These are phyloP conservation scores for Drosophila affinis DNA, from an alignment of 2,888 invertebrate species.

Conservation along the genomic window DNA sequence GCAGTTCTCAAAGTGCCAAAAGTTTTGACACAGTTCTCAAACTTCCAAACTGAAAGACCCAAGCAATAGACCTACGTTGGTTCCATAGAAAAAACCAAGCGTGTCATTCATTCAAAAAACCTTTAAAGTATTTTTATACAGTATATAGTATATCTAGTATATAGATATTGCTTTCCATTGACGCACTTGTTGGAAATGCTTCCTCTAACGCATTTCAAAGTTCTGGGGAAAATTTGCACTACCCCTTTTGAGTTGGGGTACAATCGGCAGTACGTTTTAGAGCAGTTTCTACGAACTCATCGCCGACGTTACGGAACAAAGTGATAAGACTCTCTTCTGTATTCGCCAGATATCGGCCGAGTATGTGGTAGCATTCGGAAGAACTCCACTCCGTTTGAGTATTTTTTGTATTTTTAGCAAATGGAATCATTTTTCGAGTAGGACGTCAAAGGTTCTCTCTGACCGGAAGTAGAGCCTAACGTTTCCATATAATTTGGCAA, in stretches of 20 bases:
- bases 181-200: neutral
- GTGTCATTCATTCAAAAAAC: neutral
- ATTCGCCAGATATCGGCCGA: neutral
- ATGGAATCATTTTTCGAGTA: neutral
- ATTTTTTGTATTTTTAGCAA: conserved; percentile 13
- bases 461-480: conserved; percentile 25
- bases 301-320: conserved; percentile 8
- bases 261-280: neutral
- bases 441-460: neutral
- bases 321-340: conserved; percentile 12
- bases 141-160: too few species aligned
- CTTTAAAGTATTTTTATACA: too few species aligned
- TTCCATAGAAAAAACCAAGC: neutral
- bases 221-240: neutral
- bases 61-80: neutral
- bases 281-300: conserved; percentile 1
- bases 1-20: too few species aligned
- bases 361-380: conserved; percentile 1
- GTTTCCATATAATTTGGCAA: conserved; percentile 20
- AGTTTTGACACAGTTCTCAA: too few species aligned
- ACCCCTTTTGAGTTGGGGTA: neutral
- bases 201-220: neutral
- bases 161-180: neutral
- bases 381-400: neutral
- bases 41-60: too few species aligned